Conservation (phyloP, 37 sponge, comb jelly and placozoan genomes). For the Crambe crambe region DNA sequence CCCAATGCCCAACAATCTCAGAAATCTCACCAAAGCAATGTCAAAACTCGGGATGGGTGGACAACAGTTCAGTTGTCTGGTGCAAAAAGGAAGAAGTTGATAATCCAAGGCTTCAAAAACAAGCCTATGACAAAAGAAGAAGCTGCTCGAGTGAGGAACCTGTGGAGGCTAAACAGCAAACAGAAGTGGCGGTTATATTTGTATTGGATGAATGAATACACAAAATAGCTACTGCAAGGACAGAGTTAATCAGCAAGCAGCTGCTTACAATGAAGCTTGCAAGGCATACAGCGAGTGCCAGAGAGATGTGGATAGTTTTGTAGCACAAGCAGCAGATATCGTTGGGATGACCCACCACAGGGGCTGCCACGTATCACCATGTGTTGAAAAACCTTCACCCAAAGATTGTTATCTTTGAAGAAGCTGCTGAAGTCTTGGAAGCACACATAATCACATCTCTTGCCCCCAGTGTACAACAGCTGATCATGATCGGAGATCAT, state of each 20-base stretch:
- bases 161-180: conserved; percentile 20
- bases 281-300: conserved; percentile 24
- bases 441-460: conserved; percentile 86
- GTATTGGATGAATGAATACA: conserved; percentile 52
- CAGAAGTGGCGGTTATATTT: conserved; percentile 67
- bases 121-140: conserved; percentile 56
- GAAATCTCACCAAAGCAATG: background rate
- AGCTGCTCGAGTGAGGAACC: conserved; percentile 33
- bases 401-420: conserved; percentile 94
- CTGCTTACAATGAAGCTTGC: conserved; percentile 30
- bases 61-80: conserved; percentile 27
- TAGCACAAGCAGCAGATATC: conserved; percentile 61
- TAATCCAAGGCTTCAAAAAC: conserved; percentile 30
- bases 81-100: conserved; percentile 26
- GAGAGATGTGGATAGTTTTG: conserved; percentile 38
- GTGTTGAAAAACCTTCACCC: conserved; percentile 67
- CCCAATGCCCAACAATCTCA: background rate
- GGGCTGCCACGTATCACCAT: conserved; percentile 82
- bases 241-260: conserved; percentile 1
- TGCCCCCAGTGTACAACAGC: conserved; percentile 80
- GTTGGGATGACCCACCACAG: conserved; percentile 96
- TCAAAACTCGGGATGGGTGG: conserved; percentile 29
- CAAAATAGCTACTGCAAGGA: conserved; percentile 7
- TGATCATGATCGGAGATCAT: conserved; percentile 96
- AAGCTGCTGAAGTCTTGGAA: conserved; percentile 97